A percentile compares a stretch with the other conserved stretches of the same genome.
These are phyloP conservation scores for Propithecus perrieri DNA, from an alignment of 2,797 vertebrate genomes.

Conservation along the genomic window DNA sequence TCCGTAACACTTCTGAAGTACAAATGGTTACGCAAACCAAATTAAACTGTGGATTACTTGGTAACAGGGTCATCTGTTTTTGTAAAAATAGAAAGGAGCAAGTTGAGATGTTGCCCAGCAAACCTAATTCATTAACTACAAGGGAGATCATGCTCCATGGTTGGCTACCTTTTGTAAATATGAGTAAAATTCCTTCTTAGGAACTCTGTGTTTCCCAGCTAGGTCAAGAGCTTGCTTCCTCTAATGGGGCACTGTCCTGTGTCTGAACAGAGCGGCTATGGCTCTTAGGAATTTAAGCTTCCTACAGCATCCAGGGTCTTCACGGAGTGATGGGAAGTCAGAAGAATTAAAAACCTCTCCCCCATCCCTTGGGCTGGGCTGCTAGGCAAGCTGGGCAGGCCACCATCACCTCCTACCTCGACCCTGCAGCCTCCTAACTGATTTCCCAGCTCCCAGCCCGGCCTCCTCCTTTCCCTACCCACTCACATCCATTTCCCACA, in stretches of 20 bases:
- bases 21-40: constrained; percentile 57
- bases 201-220: neutral
- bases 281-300: neutral
- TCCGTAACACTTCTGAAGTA: constrained; percentile 32
- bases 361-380: no score
- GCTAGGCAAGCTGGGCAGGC: neutral
- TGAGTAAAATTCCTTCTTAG: neutral
- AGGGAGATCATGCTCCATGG: neutral
- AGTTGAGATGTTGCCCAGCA: constrained; percentile 22
- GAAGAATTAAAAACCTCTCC: neutral
- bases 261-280: neutral
- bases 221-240: neutral
- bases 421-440: neutral
- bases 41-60: constrained; percentile 37
- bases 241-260: neutral
- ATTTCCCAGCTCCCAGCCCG: neutral
- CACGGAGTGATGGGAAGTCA: neutral
- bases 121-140: constrained; percentile 13
- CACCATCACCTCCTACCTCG: neutral
- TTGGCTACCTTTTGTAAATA: neutral
- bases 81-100: constrained; percentile 13
- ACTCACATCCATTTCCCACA: neutral
- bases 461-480: neutral
- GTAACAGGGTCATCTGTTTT: constrained; percentile 21
- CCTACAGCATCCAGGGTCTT: neutral